Conservation (phyloP, 2,113 vertebrate species). For the Otis tarda region DNA sequence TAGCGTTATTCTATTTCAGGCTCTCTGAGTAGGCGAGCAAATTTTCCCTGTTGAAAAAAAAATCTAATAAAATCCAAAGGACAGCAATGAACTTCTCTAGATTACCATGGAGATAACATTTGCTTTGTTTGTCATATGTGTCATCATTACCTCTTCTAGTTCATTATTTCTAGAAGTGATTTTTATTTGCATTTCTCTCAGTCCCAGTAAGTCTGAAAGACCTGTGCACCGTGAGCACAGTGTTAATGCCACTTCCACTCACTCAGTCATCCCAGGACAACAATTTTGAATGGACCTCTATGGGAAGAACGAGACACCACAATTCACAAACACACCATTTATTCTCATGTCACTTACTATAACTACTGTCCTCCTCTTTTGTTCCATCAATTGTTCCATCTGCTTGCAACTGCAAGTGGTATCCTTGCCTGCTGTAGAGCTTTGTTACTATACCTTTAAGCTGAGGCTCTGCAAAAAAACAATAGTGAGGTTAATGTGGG, state of each 20-base stretch:
- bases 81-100: constrained; percentile 65
- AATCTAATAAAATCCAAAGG: constrained; percentile 75
- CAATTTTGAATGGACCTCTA: not conserved
- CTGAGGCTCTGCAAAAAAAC: constrained; percentile 90
- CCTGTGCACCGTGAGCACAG: not conserved
- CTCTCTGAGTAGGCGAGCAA: constrained; percentile 70
- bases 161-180: constrained; percentile 29
- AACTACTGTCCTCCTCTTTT: constrained; percentile 97
- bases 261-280: not conserved
- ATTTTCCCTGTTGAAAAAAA: constrained; percentile 64
- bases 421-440: constrained; percentile 98
- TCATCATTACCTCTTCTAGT: constrained; percentile 59
- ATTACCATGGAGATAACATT: constrained; percentile 81
- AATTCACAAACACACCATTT: constrained; percentile 29
- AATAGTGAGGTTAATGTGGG: constrained; percentile 58
- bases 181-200: constrained; percentile 27
- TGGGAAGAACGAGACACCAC: not conserved
- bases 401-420: constrained; percentile 97
- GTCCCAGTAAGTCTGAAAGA: not conserved
- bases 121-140: constrained; percentile 69
- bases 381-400: constrained; percentile 99
- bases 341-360: constrained; percentile 84
- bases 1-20: constrained; percentile 66
- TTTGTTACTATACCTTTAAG: constrained; percentile 99
- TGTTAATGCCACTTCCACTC: not conserved